phyloP scores from a whole-genome alignment of 2,113 vertebrate species.

The Rhinichthys klamathensis region DNA sequence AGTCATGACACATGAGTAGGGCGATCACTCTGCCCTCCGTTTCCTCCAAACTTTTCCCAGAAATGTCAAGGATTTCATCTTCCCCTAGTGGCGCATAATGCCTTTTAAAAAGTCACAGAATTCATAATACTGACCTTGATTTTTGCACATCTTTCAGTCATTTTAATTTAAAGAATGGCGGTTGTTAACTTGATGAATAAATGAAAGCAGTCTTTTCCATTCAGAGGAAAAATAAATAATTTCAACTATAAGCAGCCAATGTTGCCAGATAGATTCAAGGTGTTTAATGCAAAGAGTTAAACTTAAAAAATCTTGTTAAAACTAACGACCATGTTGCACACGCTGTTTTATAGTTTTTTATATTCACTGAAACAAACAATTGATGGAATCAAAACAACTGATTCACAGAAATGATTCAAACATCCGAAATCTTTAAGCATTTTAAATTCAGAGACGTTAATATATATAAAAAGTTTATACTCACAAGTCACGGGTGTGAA shows the following conservation, averaged over 20 bases:
- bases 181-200: background rate
- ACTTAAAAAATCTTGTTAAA: background rate
- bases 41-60: background rate
- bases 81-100: too few relatives aligned
- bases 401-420: background rate
- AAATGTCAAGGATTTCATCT: constrained; percentile 5
- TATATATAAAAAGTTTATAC: too few relatives aligned
- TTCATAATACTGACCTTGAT: background rate
- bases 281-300: background rate
- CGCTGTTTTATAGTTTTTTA: too few relatives aligned
- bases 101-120: constrained; percentile 13
- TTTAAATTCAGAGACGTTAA: background rate
- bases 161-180: background rate
- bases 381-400: background rate
- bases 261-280: background rate
- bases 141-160: background rate
- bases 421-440: background rate
- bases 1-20: background rate
- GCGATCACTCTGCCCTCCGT: background rate
- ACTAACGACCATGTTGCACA: too few relatives aligned
- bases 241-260: background rate
- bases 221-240: background rate
- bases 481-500: too few relatives aligned
- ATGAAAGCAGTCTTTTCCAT: background rate
- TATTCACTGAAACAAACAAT: background rate